A percentile compares a stretch with the other conserved stretches of the same genome.
Evolutionary conservation across 2,797 vertebrate genomes (phyloP).

Genomic region (Antrozous pallidus): DNA sequence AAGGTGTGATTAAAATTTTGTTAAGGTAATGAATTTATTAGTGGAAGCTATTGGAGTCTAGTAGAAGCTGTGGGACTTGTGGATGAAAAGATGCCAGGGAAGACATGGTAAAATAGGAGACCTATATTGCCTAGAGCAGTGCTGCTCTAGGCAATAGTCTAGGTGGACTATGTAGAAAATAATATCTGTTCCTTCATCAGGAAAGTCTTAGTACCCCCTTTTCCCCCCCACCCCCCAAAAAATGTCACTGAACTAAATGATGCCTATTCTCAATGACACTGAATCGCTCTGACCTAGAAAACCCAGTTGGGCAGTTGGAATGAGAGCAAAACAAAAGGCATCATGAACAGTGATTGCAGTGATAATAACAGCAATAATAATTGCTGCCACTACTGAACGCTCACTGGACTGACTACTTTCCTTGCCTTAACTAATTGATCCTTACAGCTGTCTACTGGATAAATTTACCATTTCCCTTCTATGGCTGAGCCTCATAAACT

Average conservation of each 20-base stretch:
- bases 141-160: background rate
- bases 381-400: background rate
- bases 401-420: background rate
- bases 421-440: background rate
- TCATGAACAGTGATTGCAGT: background rate
- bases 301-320: background rate
- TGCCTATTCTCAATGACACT: background rate
- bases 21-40: background rate
- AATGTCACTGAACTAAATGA: background rate
- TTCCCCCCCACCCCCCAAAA: background rate
- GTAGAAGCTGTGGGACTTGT: background rate
- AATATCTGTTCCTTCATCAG: background rate
- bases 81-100: background rate
- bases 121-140: background rate
- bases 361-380: background rate
- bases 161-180: background rate
- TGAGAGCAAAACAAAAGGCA: background rate
- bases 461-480: background rate
- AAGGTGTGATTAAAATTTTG: background rate
- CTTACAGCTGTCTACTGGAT: background rate
- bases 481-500: slow-evolving; percentile 22
- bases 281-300: background rate
- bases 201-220: background rate
- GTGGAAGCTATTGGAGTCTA: background rate
- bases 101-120: background rate